Evolutionary conservation across 2,888 invertebrate species (phyloP), one percentile per base, ranked within the genome.

Genomic region (Agrilus biguttatus): DNA sequence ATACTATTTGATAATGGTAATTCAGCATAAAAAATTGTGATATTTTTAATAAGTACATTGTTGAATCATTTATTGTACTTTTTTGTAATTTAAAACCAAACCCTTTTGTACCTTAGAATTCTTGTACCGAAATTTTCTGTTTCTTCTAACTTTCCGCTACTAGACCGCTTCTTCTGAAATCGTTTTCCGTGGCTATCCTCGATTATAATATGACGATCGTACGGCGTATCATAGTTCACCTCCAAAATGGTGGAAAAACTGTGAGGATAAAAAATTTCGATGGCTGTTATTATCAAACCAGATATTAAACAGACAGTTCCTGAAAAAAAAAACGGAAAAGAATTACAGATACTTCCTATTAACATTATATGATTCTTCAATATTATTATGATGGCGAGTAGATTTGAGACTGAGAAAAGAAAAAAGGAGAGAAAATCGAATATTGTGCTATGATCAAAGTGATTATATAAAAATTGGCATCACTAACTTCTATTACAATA

Each of bases 201-300:
- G 48, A 91, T 82, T 44, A 91, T 87, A 47, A 90, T 88, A 63
- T 91, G 91, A 37, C 91, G 72, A 65, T 91, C 91, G 60, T 90
- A 92, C 0, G 92, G 92, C 13, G 92, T 92, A 62, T 91, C 92
- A 62, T 89, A 92, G 67, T 93, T 91, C 37, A 92, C 84, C 65
- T 89, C 88, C 44, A 90, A 68, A 50, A 91, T 86, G 0, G 91
- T 92, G 36, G 90, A 89, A 69, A 93, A 92, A 54, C 83, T 80
- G 64, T 92, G 88, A 5, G 91, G 91, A 71, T 83, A 89, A 51
- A 90, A 75, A 58, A 90, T 72, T 65, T 89, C 89, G 49, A 93
- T 73, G 10, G 83, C 75, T 8, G 86, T 83, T 50, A 93, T 86
- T 41, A 87, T 68, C 14, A 84, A 68, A 8, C 93, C 93, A 14